Evolutionary conservation across 2,888 invertebrate species (phyloP).

Genomic region (Folsomia manolachei): DNA sequence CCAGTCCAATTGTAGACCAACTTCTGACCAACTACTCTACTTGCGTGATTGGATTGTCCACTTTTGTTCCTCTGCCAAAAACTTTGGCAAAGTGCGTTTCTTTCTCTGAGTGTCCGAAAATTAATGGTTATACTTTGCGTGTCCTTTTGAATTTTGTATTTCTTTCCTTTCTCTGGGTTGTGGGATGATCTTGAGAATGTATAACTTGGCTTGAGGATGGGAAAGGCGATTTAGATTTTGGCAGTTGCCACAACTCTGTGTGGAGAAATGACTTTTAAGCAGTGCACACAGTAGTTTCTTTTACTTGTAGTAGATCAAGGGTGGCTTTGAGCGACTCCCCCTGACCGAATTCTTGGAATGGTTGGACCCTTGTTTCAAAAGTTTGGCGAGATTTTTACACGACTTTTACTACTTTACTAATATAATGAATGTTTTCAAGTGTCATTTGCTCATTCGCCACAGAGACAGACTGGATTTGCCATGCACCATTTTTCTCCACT

Average conservation of each 20-base stretch:
- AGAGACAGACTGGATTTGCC: no score
- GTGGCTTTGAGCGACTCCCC: neutral
- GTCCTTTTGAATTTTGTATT: neutral
- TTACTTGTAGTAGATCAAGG: neutral
- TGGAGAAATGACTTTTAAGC: no score
- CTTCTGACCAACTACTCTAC: neutral
- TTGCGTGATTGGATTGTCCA: neutral
- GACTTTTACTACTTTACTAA: neutral
- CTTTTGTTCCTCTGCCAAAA: neutral
- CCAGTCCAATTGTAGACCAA: neutral
- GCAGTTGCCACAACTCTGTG: no score
- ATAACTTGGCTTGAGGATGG: no score
- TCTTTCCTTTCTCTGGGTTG: neutral
- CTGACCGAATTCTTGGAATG: neutral
- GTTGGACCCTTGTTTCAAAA: neutral
- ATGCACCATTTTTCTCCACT: no score
- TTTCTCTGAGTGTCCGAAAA: no score
- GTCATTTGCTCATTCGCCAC: neutral
- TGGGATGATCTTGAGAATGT: no score
- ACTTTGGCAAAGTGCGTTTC: no score
- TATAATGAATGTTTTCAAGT: neutral
- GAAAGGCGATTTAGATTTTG: neutral
- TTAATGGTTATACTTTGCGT: no score
- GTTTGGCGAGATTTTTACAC: neutral
- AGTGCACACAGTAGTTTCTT: neutral